phyloP scores from a whole-genome alignment of 2,113 vertebrate genomes.

The Hirundichthys speculiger region DNA sequence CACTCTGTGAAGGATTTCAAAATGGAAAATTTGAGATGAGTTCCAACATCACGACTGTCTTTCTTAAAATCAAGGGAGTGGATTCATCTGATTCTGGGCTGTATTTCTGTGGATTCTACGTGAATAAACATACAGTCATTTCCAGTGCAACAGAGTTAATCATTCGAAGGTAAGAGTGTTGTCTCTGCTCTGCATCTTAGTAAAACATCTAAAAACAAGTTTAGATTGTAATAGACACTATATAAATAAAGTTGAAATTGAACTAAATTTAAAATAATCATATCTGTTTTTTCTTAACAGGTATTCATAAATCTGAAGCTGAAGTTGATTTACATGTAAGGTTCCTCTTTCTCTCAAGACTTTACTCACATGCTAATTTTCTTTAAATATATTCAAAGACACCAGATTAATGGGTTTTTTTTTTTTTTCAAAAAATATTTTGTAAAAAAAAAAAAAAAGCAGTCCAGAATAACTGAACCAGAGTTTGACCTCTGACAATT shows the following conservation, averaged over 20 bases:
- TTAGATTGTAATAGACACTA: no score
- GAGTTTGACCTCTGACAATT: no score
- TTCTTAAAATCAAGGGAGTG: not conserved
- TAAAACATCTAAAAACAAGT: no score
- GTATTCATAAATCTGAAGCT: not conserved
- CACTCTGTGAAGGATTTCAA: accelerated
- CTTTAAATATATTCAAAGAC: no score
- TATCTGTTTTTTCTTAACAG: not conserved
- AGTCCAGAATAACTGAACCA: no score
- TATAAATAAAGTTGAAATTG: no score
- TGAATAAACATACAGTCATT: not conserved
- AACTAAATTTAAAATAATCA: not conserved
- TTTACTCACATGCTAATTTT: no score
- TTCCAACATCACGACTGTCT: not conserved
- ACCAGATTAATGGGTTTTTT: no score
- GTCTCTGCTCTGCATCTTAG: not conserved
- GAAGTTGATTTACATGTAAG: no score
- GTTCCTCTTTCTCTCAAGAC: no score
- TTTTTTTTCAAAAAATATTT: no score
- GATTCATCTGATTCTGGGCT: slow-evolving; percentile 24
- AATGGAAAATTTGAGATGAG: slow-evolving; percentile 9
- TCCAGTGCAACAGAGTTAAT: not conserved
- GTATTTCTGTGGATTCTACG: slow-evolving; percentile 8
- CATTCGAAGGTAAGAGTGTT: slow-evolving; percentile 3
- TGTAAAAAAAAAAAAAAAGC: no score